Conservation (phyloP, 2,888 invertebrate genomes). For the Branchipolynoe longqiensis region DNA sequence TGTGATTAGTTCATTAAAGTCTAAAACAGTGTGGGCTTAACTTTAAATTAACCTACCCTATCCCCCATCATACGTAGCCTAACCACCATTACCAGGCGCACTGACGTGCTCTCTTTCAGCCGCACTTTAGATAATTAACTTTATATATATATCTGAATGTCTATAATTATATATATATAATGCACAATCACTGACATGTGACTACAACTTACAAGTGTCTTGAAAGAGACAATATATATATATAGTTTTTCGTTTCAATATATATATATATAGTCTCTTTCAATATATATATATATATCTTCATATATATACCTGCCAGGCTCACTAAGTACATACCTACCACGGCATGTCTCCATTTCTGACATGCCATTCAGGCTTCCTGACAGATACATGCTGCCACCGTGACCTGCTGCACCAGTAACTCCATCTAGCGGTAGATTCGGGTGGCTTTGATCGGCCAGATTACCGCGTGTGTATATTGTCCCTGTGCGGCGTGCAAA, state of each 20-base stretch:
- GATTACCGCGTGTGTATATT: constrained; percentile 41
- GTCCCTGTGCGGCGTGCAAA: constrained; percentile 33
- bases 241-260: not conserved
- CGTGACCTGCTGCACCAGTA: not conserved
- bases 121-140: too few relatives aligned
- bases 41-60: too few relatives aligned
- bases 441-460: constrained; percentile 21
- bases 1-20: too few relatives aligned
- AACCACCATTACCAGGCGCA: too few relatives aligned
- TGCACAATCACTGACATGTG: too few relatives aligned
- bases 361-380: not conserved
- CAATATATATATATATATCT: not conserved
- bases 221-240: not conserved
- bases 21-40: too few relatives aligned
- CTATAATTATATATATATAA: too few relatives aligned
- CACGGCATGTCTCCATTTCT: too few relatives aligned
- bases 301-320: too few relatives aligned
- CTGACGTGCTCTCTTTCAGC: too few relatives aligned
- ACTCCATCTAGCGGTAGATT: constrained; percentile 5
- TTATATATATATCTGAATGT: too few relatives aligned
- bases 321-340: not conserved
- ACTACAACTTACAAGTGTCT: not conserved
- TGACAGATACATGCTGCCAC: not conserved
- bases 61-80: too few relatives aligned
- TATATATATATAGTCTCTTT: not conserved